These are phyloP conservation scores for Heliornis fulica DNA, from an alignment of 2,113 vertebrate species.

Conservation along the genomic window DNA sequence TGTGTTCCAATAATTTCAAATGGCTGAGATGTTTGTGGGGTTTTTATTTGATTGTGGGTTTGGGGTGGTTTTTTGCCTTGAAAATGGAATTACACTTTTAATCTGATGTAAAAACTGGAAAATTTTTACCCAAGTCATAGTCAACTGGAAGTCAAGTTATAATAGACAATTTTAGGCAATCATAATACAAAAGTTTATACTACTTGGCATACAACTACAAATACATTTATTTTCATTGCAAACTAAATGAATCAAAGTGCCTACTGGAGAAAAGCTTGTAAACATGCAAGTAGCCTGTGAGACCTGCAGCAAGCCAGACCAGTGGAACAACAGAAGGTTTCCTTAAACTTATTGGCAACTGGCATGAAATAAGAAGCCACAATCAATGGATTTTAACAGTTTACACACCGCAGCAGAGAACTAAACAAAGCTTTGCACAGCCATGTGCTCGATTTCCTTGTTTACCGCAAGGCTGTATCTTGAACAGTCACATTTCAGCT, in stretches of 20 bases:
- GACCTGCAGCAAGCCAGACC: not conserved
- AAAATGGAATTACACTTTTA: not conserved
- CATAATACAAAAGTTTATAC: not conserved
- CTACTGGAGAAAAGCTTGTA: not conserved
- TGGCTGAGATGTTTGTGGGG: not conserved
- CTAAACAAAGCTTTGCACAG: not conserved
- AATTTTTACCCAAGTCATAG: not conserved
- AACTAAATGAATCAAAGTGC: not conserved
- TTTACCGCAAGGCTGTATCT: slow-evolving; percentile 8
- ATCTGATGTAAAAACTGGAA: not conserved
- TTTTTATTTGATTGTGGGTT: not conserved
- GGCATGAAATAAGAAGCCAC: not conserved
- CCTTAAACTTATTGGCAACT: not conserved
- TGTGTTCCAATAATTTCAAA: not conserved
- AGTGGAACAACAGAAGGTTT: not conserved
- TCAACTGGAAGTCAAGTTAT: not conserved
- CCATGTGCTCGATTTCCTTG: not conserved
- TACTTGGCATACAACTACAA: not conserved
- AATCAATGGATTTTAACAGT: slow-evolving; percentile 7
- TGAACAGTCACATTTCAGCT: slow-evolving; percentile 14
- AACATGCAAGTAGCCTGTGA: not conserved
- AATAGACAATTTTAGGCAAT: not conserved
- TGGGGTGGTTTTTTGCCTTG: not conserved
- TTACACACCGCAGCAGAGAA: not conserved
- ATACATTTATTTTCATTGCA: not conserved